A percentile compares a stretch with the other conserved stretches of the same genome.
Conservation (phyloP, 2,797 vertebrate species). For the Gymnoscopelus microlampas region DNA sequence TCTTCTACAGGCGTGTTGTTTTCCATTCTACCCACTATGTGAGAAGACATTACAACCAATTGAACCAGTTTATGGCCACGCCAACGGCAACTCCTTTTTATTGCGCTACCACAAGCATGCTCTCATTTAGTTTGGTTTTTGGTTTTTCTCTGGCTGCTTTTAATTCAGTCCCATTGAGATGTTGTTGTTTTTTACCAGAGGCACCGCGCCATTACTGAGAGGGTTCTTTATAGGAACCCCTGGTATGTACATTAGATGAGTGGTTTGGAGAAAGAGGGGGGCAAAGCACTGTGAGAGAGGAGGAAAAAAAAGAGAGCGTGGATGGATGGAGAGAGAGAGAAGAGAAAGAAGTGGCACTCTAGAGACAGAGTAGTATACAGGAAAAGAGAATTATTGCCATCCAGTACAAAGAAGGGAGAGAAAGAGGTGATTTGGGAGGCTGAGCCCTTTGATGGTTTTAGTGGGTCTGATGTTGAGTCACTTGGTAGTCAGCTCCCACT, state of each 20-base stretch:
- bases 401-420: background rate
- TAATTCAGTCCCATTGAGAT: constrained; percentile 34
- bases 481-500: no score
- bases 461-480: no score
- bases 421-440: no score
- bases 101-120: constrained; percentile 1
- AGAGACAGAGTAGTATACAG: background rate
- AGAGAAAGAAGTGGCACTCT: background rate
- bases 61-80: constrained; percentile 4
- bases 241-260: constrained; percentile 46
- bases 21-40: background rate
- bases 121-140: constrained; percentile 6
- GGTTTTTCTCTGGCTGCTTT: constrained; percentile 9
- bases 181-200: constrained; percentile 35
- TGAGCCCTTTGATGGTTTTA: no score
- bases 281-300: background rate
- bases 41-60: background rate
- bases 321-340: background rate
- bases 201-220: constrained; percentile 35
- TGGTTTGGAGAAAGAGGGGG: background rate
- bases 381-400: background rate
- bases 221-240: constrained; percentile 45
- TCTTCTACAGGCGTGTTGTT: background rate
- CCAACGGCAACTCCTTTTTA: background rate
- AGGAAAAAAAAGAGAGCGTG: background rate